A percentile compares a stretch with the other conserved stretches of the same genome.
Conservation (phyloP, 2,888 invertebrate species). For the Dynastes hyllus region DNA sequence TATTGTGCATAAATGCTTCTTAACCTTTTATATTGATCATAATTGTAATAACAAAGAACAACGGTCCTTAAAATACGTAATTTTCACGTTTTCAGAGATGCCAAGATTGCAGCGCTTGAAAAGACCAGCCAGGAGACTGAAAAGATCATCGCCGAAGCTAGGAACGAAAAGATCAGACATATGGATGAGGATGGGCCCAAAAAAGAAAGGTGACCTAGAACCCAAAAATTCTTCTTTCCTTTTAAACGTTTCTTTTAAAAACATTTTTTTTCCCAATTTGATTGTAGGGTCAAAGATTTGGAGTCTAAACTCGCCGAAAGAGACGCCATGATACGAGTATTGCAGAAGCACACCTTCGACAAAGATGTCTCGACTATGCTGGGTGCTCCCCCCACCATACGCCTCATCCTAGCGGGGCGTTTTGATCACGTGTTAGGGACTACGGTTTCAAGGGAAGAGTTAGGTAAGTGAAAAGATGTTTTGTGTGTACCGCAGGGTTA, state of each 20-base stretch:
- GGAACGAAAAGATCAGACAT: conserved; percentile 89
- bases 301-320: conserved; percentile 92
- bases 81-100: conserved; percentile 75
- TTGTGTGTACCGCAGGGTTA: not conserved
- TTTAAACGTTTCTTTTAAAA: conserved; percentile 22
- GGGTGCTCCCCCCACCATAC: conserved; percentile 72
- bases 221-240: conserved; percentile 74
- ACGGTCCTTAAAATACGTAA: not conserved
- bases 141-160: conserved; percentile 88
- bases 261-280: not conserved
- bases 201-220: conserved; percentile 88
- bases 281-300: conserved; percentile 82
- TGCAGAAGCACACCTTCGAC: conserved; percentile 86
- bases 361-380: conserved; percentile 77
- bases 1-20: too few species aligned
- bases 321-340: conserved; percentile 92
- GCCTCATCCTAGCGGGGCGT: conserved; percentile 73
- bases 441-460: conserved; percentile 71
- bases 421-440: conserved; percentile 71
- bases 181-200: conserved; percentile 91
- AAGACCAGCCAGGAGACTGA: conserved; percentile 89
- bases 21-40: too few species aligned
- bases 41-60: not conserved
- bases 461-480: conserved; percentile 64
- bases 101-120: conserved; percentile 88